phyloP scores from a whole-genome alignment of 2,888 invertebrate species.

The Caprella mutica region DNA sequence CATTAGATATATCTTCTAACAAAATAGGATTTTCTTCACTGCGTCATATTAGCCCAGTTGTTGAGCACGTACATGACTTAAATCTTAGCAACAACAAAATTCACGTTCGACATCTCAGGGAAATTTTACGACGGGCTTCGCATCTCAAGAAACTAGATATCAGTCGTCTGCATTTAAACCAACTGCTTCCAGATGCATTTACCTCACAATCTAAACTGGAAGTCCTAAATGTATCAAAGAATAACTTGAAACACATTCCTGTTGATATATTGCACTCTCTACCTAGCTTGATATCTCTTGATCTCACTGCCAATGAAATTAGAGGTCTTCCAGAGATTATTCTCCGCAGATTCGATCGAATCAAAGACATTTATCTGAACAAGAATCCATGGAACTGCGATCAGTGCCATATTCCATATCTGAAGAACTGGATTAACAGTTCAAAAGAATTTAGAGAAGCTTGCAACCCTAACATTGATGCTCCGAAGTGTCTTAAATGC shows the following conservation, averaged over 20 bases:
- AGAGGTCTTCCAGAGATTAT: slow-evolving; percentile 51
- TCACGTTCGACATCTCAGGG: slow-evolving; percentile 17
- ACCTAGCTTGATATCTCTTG: slow-evolving; percentile 46
- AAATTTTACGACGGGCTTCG: slow-evolving; percentile 17
- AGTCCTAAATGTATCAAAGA: slow-evolving; percentile 53
- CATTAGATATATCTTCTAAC: slow-evolving; percentile 19
- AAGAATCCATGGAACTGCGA: slow-evolving; percentile 38
- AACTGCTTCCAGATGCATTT: slow-evolving; percentile 20
- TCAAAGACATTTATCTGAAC: slow-evolving; percentile 36
- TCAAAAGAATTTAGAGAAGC: slow-evolving; percentile 34
- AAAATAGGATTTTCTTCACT: slow-evolving; percentile 20
- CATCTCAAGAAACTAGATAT: slow-evolving; percentile 23
- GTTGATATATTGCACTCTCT: slow-evolving; percentile 35
- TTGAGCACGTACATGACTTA: slow-evolving; percentile 23
- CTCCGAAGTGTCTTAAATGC: slow-evolving; percentile 30
- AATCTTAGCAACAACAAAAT: slow-evolving; percentile 20
- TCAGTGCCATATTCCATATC: slow-evolving; percentile 37
- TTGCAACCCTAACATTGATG: slow-evolving; percentile 32
- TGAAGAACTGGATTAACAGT: slow-evolving; percentile 36
- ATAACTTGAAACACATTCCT: slow-evolving; percentile 54
- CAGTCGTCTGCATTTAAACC: slow-evolving; percentile 22
- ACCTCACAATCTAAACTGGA: slow-evolving; percentile 24
- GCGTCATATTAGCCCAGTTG: slow-evolving; percentile 24
- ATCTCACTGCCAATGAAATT: slow-evolving; percentile 60
- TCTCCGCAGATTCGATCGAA: slow-evolving; percentile 37